phyloP scores from a whole-genome alignment of 2,888 invertebrate genomes.

The Aplocera efformata region DNA sequence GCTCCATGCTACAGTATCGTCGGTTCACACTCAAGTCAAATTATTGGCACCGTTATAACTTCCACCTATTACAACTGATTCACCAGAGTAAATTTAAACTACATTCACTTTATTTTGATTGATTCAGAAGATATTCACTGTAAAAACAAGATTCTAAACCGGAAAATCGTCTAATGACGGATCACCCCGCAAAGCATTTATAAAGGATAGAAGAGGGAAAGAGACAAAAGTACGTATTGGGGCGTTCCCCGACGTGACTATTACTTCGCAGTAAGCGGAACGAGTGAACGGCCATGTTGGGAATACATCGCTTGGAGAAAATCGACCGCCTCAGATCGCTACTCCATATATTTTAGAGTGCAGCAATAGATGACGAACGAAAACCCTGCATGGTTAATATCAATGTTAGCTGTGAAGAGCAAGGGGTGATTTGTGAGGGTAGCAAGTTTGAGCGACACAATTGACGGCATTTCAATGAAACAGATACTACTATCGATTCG shows the following conservation, averaged over 20 bases:
- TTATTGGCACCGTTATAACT: conserved; percentile 53
- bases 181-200: conserved; percentile 46
- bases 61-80: conserved; percentile 39
- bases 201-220: conserved; percentile 50
- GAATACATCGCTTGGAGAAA: conserved; percentile 16
- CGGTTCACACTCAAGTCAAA: conserved; percentile 47
- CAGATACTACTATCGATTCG: no score
- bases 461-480: conserved; percentile 6
- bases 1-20: conserved; percentile 63
- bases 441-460: conserved; percentile 7
- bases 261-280: conserved; percentile 19
- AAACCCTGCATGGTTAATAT: conserved; percentile 7
- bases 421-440: conserved; percentile 16
- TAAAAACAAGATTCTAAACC: conserved; percentile 16
- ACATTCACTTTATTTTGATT: conserved; percentile 7
- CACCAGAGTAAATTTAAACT: conserved; percentile 1
- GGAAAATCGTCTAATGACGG: conserved; percentile 40
- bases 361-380: conserved; percentile 21
- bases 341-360: conserved; percentile 1
- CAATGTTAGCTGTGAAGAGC: conserved; percentile 1
- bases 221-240: conserved; percentile 58
- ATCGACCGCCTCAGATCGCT: not conserved
- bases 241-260: conserved; percentile 53
- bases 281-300: conserved; percentile 7
- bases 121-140: conserved; percentile 2